Evolutionary conservation across 2,113 vertebrate genomes (phyloP).

Genomic region (Lichenostomus cassidix): DNA sequence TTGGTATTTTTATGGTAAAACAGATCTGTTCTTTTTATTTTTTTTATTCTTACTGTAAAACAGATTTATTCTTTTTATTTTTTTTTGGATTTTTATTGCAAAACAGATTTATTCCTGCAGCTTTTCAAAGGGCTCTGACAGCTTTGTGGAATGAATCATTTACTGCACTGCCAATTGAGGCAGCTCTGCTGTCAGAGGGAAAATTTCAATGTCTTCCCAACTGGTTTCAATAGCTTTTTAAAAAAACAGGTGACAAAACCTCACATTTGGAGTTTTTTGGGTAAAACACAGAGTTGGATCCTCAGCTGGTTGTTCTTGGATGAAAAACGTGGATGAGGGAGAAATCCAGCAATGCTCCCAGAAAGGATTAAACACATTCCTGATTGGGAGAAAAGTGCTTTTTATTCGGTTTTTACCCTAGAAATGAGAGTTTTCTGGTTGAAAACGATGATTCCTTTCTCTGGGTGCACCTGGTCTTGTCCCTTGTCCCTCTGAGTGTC

Average conservation of each 20-base stretch:
- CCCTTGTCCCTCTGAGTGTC: not conserved
- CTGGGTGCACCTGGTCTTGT: fast-evolving
- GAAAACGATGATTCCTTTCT: not conserved
- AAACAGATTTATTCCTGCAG: not conserved
- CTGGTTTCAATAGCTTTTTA: not conserved
- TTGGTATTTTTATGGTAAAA: too few relatives aligned
- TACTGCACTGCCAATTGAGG: not conserved
- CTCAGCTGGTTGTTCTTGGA: not conserved
- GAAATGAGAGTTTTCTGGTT: not conserved
- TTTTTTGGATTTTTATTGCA: too few relatives aligned
- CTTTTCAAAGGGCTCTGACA: not conserved
- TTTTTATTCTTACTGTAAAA: not conserved
- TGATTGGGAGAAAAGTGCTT: not conserved
- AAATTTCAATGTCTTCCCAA: not conserved
- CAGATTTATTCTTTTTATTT: not conserved
- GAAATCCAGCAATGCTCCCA: not conserved
- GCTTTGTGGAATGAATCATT: not conserved
- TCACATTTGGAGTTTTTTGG: not conserved
- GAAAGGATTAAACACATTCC: not conserved
- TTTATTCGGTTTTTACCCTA: not conserved
- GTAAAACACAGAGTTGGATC: fast-evolving
- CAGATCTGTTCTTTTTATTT: too few relatives aligned
- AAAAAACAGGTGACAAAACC: not conserved
- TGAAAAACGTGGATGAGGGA: not conserved
- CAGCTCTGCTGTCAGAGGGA: not conserved